phyloP scores from a whole-genome alignment of 2,797 vertebrate genomes.

The Ibycter americanus region DNA sequence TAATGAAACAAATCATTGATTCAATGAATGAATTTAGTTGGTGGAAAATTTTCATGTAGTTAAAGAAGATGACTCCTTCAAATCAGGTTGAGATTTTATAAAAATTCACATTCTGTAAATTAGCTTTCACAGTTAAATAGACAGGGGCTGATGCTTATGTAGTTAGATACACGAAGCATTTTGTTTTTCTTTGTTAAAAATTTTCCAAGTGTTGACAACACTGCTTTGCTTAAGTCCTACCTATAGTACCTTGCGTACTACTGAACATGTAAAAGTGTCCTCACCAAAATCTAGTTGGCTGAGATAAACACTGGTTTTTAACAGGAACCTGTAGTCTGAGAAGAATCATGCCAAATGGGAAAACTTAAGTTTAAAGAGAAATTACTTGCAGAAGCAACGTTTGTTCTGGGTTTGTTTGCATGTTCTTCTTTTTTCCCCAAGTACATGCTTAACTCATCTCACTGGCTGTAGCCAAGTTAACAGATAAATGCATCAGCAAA shows the following conservation, averaged over 20 bases:
- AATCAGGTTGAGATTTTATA: constrained; percentile 57
- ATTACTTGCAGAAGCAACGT: neutral
- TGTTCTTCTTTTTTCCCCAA: neutral
- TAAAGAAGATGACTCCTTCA: constrained; percentile 66
- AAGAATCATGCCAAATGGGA: neutral
- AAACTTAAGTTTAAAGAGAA: neutral
- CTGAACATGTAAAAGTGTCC: neutral
- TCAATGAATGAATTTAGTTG: constrained; percentile 30
- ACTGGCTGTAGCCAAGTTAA: neutral
- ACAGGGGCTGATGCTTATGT: constrained; percentile 28
- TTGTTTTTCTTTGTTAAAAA: neutral
- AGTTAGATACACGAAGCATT: neutral
- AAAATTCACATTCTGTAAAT: constrained; percentile 79
- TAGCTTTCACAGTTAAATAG: constrained; percentile 77
- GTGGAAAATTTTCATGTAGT: constrained; percentile 21
- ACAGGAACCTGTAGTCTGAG: neutral
- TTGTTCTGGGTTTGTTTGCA: neutral
- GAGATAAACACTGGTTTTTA: neutral
- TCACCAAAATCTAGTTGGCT: neutral
- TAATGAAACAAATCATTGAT: constrained; percentile 27
- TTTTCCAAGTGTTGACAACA: neutral
- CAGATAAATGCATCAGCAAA: constrained; percentile 34
- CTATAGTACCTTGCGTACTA: neutral
- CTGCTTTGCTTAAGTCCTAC: neutral
- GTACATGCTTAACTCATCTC: neutral